Evolutionary conservation across 2,888 invertebrate genomes (phyloP).

Genomic region (Ephialtes manifestator): DNA sequence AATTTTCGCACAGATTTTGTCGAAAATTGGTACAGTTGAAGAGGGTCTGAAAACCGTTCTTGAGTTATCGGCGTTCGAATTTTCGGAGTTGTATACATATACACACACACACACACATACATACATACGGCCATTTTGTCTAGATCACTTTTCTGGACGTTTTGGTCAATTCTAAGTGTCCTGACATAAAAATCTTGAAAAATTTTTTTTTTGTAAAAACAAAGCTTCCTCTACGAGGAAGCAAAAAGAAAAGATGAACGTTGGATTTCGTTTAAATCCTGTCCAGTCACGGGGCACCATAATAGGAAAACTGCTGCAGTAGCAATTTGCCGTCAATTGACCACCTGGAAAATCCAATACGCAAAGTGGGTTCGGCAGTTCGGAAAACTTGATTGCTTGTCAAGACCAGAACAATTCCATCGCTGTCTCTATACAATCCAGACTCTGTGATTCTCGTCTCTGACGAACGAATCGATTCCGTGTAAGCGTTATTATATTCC

Average conservation of each 20-base stretch:
- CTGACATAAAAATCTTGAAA: too few relatives aligned
- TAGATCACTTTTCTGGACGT: too few relatives aligned
- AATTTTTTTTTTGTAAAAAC: too few relatives aligned
- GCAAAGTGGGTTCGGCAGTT: constrained; percentile 51
- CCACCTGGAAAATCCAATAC: constrained; percentile 55
- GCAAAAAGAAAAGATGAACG: neutral
- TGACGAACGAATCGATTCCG: constrained; percentile 10
- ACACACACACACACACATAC: too few relatives aligned
- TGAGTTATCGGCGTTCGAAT: too few relatives aligned
- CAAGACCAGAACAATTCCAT: constrained; percentile 35
- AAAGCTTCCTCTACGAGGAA: too few relatives aligned
- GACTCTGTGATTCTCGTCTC: neutral
- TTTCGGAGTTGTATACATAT: too few relatives aligned
- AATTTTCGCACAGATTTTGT: too few relatives aligned
- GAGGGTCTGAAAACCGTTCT: too few relatives aligned
- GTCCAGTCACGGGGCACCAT: neutral
- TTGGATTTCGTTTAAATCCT: neutral
- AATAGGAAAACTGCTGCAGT: neutral
- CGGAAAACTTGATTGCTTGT: constrained; percentile 62
- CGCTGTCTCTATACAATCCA: neutral
- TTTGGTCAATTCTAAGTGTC: too few relatives aligned
- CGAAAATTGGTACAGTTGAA: too few relatives aligned
- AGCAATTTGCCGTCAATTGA: constrained; percentile 54
- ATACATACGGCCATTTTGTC: too few relatives aligned
- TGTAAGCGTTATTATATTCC: neutral